Percentiles rank a stretch among this genome's conserved stretches.
These are phyloP conservation scores for Clangula hyemalis DNA, from an alignment of 2,797 vertebrate genomes.

Conservation along the genomic window DNA sequence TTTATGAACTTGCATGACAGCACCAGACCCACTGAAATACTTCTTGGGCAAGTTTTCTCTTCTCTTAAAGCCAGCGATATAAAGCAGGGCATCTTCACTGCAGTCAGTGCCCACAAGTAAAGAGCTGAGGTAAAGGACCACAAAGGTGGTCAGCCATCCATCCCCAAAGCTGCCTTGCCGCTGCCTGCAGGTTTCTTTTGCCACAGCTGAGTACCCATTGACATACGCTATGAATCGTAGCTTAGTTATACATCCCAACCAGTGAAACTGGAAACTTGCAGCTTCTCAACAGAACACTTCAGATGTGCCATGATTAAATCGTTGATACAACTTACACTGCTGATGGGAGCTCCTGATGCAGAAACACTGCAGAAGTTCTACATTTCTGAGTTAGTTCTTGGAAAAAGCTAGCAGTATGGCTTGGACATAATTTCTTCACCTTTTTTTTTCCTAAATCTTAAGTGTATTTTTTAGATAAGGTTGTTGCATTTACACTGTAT, in stretches of 20 bases:
- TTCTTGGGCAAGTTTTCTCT: slow-evolving; percentile 46
- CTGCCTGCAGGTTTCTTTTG: not conserved
- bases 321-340: not conserved
- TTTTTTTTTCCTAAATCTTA: not conserved
- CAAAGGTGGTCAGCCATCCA: not conserved
- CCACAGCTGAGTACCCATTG: not conserved
- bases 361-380: not conserved
- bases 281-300: not conserved
- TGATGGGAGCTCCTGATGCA: not conserved
- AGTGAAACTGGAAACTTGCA: not conserved
- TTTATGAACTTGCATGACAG: slow-evolving; percentile 72
- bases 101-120: not conserved
- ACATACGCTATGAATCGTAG: not conserved
- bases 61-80: not conserved
- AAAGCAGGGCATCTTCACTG: not conserved
- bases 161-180: not conserved
- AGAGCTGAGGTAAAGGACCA: not conserved
- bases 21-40: slow-evolving; percentile 57
- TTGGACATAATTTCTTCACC: not conserved
- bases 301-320: not conserved
- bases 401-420: not conserved
- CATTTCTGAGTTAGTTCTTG: not conserved
- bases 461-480: not conserved
- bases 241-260: not conserved
- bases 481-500: not conserved